Percentiles rank a stretch among this genome's conserved stretches.
phyloP scores from a whole-genome alignment of 2,888 invertebrate species.

The Napeogenes sylphis region DNA sequence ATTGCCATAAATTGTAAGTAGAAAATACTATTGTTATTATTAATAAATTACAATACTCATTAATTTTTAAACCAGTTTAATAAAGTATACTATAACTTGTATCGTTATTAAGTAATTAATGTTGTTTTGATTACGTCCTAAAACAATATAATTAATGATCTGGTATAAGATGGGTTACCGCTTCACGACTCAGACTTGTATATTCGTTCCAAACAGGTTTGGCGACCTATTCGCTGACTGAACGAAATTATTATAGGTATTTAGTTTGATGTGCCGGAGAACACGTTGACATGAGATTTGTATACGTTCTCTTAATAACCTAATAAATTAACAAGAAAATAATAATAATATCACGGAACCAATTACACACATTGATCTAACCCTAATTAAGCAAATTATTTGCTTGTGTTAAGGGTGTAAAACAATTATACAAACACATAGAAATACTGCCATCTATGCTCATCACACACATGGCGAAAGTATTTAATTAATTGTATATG shows the following conservation, averaged over 20 bases:
- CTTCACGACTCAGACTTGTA: background rate
- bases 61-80: background rate
- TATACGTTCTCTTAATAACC: too few relatives aligned
- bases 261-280: too few relatives aligned
- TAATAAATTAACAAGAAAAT: too few relatives aligned
- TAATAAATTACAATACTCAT: background rate
- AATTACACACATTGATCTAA: too few relatives aligned
- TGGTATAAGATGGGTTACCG: background rate
- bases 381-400: too few relatives aligned
- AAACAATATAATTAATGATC: background rate
- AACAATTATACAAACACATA: too few relatives aligned
- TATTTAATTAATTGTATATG: too few relatives aligned
- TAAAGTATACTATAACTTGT: background rate
- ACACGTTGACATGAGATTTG: background rate
- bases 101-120: constrained; percentile 1
- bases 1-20: background rate
- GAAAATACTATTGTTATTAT: background rate
- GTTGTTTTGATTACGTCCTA: background rate
- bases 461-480: too few relatives aligned
- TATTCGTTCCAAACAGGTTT: constrained; percentile 55
- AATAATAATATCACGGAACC: too few relatives aligned
- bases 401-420: too few relatives aligned
- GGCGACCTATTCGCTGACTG: constrained; percentile 65
- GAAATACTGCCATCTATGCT: too few relatives aligned
- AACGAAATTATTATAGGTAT: background rate